A percentile compares a stretch with the other conserved stretches of the same genome.
These are phyloP conservation scores for Aricia artaxerxes DNA, from an alignment of 2,888 invertebrate genomes.

Conservation along the genomic window DNA sequence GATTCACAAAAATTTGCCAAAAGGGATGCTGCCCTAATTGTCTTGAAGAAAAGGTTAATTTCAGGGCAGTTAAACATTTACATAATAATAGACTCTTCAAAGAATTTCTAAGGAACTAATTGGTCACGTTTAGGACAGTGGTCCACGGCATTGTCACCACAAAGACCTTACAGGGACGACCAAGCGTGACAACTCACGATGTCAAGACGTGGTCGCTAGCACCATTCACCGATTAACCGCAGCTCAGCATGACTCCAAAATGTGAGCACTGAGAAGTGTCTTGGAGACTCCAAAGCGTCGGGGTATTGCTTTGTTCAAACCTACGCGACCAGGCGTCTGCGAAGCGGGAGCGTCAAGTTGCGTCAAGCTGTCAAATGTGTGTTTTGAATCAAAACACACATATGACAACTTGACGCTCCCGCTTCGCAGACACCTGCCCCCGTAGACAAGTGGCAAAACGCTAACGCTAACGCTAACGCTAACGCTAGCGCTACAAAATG, in stretches of 20 bases:
- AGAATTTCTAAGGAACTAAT: not conserved
- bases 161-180: not conserved
- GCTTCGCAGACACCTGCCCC: too few species aligned
- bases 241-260: constrained; percentile 6
- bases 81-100: not conserved
- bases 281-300: not conserved
- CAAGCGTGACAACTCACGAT: not conserved
- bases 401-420: too few species aligned
- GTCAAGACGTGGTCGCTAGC: not conserved
- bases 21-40: not conserved
- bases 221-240: not conserved
- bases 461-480: too few species aligned
- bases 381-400: too few species aligned
- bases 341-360: too few species aligned
- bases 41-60: not conserved
- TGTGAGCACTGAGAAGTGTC: not conserved
- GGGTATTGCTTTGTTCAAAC: too few species aligned
- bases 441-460: too few species aligned
- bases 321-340: too few species aligned
- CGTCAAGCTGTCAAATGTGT: too few species aligned
- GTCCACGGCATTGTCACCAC: not conserved
- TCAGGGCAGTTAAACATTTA: not conserved
- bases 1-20: not conserved
- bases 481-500: too few species aligned
- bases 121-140: not conserved